Conservation (phyloP, 2,888 invertebrate species). For the Calliopum simillimum region DNA sequence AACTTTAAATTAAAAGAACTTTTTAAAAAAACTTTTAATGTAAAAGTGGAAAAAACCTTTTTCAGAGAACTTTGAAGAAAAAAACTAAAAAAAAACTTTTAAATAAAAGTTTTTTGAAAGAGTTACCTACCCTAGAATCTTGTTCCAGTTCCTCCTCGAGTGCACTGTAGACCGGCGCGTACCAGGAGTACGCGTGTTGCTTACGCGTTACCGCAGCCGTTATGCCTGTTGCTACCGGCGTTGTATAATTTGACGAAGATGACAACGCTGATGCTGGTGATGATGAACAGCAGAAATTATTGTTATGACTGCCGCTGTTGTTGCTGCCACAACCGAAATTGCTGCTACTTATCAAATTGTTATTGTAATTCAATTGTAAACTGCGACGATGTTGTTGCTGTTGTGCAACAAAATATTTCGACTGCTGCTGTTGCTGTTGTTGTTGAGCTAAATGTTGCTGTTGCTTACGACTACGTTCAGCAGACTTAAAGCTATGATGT, state of each 20-base stretch:
- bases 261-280: slow-evolving; percentile 49
- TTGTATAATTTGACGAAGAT: slow-evolving; percentile 39
- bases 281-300: slow-evolving; percentile 51
- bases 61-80: background rate
- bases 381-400: slow-evolving; percentile 60
- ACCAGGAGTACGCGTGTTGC: slow-evolving; percentile 67
- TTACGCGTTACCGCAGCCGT: slow-evolving; percentile 61
- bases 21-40: too few species aligned
- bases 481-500: slow-evolving; percentile 7
- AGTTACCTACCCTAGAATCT: slow-evolving; percentile 65
- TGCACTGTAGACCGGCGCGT: slow-evolving; percentile 67
- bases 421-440: slow-evolving; percentile 48
- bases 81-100: background rate
- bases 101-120: too few species aligned
- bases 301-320: slow-evolving; percentile 6
- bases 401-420: too few species aligned
- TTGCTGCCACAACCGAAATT: slow-evolving; percentile 14
- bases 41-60: background rate
- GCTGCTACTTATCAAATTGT: slow-evolving; percentile 50
- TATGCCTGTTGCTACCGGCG: slow-evolving; percentile 45
- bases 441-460: slow-evolving; percentile 22
- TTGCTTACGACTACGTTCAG: slow-evolving; percentile 18
- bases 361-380: slow-evolving; percentile 62
- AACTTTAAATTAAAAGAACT: too few species aligned
- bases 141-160: slow-evolving; percentile 68